Base-by-base conservation (phyloP, 1,140 invertebrate genomes). In the Plutomurus gul region DNA sequence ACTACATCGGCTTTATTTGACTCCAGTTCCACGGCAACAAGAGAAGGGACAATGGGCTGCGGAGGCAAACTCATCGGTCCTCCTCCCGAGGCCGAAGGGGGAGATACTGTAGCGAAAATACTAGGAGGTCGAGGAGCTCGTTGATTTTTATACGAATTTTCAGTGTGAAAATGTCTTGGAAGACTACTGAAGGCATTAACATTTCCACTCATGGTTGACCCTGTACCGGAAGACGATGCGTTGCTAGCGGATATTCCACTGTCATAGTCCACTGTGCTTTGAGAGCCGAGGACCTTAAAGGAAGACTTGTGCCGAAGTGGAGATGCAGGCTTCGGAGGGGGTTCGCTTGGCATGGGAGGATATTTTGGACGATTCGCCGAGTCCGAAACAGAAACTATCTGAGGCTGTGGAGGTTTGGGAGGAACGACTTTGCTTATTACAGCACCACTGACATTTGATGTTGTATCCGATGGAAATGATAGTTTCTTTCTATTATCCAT, bases 141-240 rank as follows among this genome's bases (percentile, higher is more conserved):
- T 36, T 74, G 46, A 36, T 33, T 74, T 70, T 80, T 82, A 51
- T 71, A 72, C 20, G 76, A 82, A 75, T 78, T 77, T 22, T 82
- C 78, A n/a, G 81, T 82, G 18, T 71, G 65, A 72, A 80, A 82
- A 56, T 78, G 75, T 37, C 81, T 16, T 76, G 81, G 81, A 75
- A 82, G 78, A 82, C 78, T 80, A 22, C 37, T 74, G 40, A 74
- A 81, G 43, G 51, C 33, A 18, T 78, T 71, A 43, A 46, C n/a
- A 39, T 39, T 70, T 70, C 46, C 22, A 65, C 37, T 47, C 16
- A 30, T 51, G 4, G 6, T 72, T 40, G 60, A 46, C 10, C 18
- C 47, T 20, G 65, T 20, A 37, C 16, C 22, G 7, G 27, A 40
- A 33, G 22, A 51, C n/a, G 36, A 8, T 16, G 49, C 7, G 49